Evolutionary conservation across 2,888 invertebrate genomes (phyloP).

Genomic region (Mimumesa dahlbomi): DNA sequence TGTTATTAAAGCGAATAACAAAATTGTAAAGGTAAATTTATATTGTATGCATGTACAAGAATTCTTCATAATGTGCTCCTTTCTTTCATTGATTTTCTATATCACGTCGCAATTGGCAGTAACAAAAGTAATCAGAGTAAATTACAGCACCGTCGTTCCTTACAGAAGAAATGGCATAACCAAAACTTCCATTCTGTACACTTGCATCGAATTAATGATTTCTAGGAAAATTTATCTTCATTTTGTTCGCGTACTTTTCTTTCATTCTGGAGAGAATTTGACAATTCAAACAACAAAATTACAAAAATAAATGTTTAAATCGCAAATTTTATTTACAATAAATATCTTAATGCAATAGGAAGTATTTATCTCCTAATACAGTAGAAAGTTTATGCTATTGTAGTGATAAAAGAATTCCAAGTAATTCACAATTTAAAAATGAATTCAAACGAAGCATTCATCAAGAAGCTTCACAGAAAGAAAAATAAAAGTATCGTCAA

Average conservation of each 20-base stretch:
- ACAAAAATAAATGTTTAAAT: conserved; percentile 12
- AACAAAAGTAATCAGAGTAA: conserved; percentile 62
- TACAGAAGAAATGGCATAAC: conserved; percentile 43
- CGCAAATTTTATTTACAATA: conserved; percentile 44
- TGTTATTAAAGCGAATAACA: conserved; percentile 38
- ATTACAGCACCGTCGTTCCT: conserved; percentile 57
- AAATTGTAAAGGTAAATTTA: conserved; percentile 48
- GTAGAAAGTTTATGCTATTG: too few relatives aligned
- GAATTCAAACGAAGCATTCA: neutral
- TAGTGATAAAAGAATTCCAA: conserved; percentile 8
- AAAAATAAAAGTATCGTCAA: conserved; percentile 10
- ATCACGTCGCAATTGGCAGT: conserved; percentile 60
- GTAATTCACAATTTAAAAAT: conserved; percentile 19
- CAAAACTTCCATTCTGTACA: conserved; percentile 35
- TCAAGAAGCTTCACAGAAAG: conserved; percentile 10
- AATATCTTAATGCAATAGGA: conserved; percentile 36
- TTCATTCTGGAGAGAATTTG: too few relatives aligned
- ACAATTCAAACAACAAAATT: too few relatives aligned
- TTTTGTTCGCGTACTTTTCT: conserved; percentile 3
- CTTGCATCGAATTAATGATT: conserved; percentile 45
- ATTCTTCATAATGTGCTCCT: conserved; percentile 46
- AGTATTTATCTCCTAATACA: conserved; percentile 13
- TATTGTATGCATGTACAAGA: conserved; percentile 37
- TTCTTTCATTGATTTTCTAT: conserved; percentile 46
- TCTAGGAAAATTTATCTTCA: conserved; percentile 6